A percentile compares a stretch with the other conserved stretches of the same genome.
These are phyloP conservation scores for Gracilinanus agilis DNA, from an alignment of 2,113 vertebrate species.

Conservation along the genomic window DNA sequence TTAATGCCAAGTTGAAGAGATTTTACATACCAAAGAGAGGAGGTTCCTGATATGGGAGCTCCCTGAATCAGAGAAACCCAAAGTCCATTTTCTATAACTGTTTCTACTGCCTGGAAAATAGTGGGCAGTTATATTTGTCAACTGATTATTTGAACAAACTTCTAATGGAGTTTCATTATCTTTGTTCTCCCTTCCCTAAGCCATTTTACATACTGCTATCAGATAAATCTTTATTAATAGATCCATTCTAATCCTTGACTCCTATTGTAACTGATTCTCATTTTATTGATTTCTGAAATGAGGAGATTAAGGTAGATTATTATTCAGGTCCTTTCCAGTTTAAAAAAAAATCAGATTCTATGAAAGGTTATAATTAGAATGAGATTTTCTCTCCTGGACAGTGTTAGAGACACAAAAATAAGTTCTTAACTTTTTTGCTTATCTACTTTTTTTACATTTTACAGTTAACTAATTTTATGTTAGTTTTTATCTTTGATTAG, in stretches of 20 bases:
- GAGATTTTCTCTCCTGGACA: not conserved
- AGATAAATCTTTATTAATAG: not conserved
- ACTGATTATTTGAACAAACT: not conserved
- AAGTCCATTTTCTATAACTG: not conserved
- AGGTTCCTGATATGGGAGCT: not conserved
- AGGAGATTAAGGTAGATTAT: not conserved
- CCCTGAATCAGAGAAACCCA: not conserved
- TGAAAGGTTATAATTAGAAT: not conserved
- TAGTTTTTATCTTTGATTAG: not conserved
- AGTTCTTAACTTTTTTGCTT: not conserved
- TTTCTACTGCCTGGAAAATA: not conserved
- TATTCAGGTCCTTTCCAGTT: not conserved
- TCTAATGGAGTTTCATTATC: not conserved
- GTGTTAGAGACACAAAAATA: not conserved
- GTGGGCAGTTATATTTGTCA: not conserved
- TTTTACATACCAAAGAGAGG: not conserved
- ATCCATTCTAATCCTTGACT: not conserved
- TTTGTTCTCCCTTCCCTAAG: not conserved
- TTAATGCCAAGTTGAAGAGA: not conserved
- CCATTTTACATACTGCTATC: not conserved
- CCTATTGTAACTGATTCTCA: not conserved
- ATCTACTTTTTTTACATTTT: not conserved
- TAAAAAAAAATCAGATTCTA: not conserved
- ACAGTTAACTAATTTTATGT: not conserved
- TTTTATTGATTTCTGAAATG: not conserved